Base-by-base conservation (phyloP, 2,113 vertebrate genomes). In the Phylloscopus trochiloides region DNA sequence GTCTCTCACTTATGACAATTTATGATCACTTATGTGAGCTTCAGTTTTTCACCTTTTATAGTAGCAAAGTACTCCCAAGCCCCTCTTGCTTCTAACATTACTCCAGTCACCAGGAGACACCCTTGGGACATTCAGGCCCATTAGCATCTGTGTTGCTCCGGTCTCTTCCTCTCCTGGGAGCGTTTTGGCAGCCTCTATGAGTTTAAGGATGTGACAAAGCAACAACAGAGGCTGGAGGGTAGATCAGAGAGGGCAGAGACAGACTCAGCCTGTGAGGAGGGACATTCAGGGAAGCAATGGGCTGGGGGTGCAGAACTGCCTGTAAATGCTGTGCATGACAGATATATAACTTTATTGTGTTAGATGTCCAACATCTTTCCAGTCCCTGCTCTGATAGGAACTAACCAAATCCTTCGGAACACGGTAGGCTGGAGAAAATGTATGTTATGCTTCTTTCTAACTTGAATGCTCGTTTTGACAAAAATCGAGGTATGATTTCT, bases 371-470 rank as follows among this genome's bases (percentile, higher is more conserved):
- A 58, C 24, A 50, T 55, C 14, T 75, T 82, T 66, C 47, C 21
- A 62, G 40, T 3, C 26, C 15, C 45, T 18, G 42, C 22, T 77
- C 51, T 55, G 32, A 31, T 2, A 45, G 55, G 26, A 61, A 40
- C 18, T 14, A 68, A 51, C 15, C 1, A 34, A 70, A 58, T 20
- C 31, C 25, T 61, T 54, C 5, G 5, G 38, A 31, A 43, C 12
- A 40, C 6, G 42, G 15, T 25, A 70, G 59, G 6, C 58, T 12
- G n/a, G 2, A 3, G 17, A 2, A n/a, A 73, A 52, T 0, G 2
- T 7, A 2, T 5, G 5, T 40, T 29, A 31, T 1, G 22, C 26
- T 26, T 29, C 38, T 48, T 59, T 50, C 28, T 29, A 55, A 65
- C 29, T 31, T 0, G 71, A 86, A 62, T 1, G 10, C 21, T 43